These are phyloP conservation scores for Podarcis raffonei DNA, from an alignment of 2,113 vertebrate genomes.

Conservation along the genomic window DNA sequence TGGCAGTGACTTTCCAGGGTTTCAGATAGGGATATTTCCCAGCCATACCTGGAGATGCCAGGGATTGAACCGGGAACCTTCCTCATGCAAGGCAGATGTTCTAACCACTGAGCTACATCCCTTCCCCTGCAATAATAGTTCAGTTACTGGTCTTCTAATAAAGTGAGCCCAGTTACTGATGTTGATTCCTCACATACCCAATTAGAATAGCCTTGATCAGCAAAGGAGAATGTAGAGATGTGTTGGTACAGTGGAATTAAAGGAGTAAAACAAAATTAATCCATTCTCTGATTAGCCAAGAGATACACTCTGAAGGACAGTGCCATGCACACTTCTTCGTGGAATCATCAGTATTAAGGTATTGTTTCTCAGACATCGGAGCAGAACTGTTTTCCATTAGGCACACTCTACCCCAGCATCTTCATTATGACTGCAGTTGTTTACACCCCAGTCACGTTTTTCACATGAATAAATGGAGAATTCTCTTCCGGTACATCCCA, in stretches of 20 bases:
- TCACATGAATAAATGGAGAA: conserved; percentile 54
- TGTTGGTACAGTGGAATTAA: neutral
- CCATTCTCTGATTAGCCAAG: accelerated
- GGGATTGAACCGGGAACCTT: neutral
- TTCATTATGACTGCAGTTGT: conserved; percentile 83
- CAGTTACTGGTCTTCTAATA: neutral
- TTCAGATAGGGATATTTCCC: no score
- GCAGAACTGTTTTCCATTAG: conserved; percentile 14
- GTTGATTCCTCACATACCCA: neutral
- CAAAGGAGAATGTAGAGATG: neutral
- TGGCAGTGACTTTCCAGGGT: no score
- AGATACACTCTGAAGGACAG: neutral
- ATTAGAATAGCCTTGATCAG: neutral
- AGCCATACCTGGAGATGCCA: neutral
- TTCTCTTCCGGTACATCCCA: conserved; percentile 78
- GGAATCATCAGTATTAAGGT: neutral
- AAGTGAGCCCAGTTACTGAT: neutral
- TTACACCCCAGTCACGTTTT: conserved; percentile 44
- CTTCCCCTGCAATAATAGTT: neutral
- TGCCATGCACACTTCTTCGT: neutral
- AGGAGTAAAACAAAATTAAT: neutral
- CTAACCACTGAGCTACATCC: neutral
- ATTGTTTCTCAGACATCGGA: neutral
- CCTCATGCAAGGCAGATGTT: neutral
- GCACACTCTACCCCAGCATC: conserved; percentile 79